Evolutionary conservation across 2,113 vertebrate genomes (phyloP).

Genomic region (Pelusios castaneus): DNA sequence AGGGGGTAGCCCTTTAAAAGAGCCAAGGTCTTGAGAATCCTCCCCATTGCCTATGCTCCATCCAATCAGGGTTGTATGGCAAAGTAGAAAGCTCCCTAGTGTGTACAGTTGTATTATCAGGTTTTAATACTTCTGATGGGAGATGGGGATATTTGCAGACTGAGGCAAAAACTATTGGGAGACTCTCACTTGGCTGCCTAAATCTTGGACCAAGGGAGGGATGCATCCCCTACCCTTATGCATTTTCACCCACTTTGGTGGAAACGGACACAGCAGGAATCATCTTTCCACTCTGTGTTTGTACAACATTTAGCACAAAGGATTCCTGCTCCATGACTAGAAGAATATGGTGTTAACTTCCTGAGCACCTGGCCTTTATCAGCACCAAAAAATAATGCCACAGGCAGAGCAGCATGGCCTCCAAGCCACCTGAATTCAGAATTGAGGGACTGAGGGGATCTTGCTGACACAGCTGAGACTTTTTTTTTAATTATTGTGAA

Average conservation of each 20-base stretch:
- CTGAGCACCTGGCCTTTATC: background rate
- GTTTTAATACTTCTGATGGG: background rate
- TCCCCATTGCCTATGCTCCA: background rate
- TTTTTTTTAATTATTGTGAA: background rate
- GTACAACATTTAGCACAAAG: background rate
- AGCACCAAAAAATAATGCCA: rapidly evolving
- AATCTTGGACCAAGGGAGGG: background rate
- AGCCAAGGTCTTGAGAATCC: background rate
- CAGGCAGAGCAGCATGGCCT: rapidly evolving
- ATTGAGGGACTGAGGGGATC: background rate
- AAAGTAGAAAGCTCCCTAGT: background rate
- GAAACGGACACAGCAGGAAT: background rate
- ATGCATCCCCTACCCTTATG: background rate
- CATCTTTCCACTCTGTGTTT: background rate
- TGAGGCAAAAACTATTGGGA: background rate
- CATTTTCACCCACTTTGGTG: background rate
- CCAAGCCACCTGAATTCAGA: background rate
- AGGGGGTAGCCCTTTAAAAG: background rate
- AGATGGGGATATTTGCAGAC: background rate
- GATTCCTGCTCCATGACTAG: background rate
- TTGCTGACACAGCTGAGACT: background rate
- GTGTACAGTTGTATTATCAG: background rate
- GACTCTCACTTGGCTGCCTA: background rate
- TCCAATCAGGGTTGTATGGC: background rate
- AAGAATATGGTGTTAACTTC: background rate